These are phyloP conservation scores for Electrona antarctica DNA, from an alignment of 2,113 vertebrate genomes.

Conservation along the genomic window DNA sequence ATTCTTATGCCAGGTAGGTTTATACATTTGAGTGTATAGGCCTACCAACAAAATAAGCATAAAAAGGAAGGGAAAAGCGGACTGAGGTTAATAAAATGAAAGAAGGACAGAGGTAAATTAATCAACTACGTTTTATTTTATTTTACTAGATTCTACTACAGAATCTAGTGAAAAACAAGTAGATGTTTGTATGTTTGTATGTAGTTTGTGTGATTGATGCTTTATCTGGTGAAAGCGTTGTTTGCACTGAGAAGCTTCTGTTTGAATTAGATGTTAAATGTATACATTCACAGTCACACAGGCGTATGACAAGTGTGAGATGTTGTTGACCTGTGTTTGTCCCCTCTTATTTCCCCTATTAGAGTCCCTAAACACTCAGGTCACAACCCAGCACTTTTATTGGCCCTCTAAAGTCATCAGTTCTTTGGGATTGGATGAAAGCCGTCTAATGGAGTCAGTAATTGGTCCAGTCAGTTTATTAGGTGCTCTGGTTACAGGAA, in stretches of 20 bases:
- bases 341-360: slow-evolving; percentile 56
- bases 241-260: neutral
- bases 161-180: no score
- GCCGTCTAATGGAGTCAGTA: slow-evolving; percentile 77
- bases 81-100: no score
- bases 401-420: slow-evolving; percentile 76
- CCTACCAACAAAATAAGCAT: no score
- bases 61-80: no score
- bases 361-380: slow-evolving; percentile 60
- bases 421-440: slow-evolving; percentile 68
- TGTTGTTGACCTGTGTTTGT: slow-evolving; percentile 71
- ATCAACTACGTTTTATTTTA: no score
- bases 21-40: no score
- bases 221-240: neutral
- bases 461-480: slow-evolving; percentile 78
- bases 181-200: no score
- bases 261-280: slow-evolving; percentile 56
- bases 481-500: slow-evolving; percentile 62
- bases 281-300: slow-evolving; percentile 72
- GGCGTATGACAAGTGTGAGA: slow-evolving; percentile 65
- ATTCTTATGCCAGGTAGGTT: no score
- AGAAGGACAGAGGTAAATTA: no score
- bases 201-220: neutral
- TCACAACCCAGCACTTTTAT: slow-evolving; percentile 74
- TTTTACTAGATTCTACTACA: no score